These are phyloP conservation scores for Telmatherina bonti DNA, from an alignment of 2,797 vertebrate species.

Conservation along the genomic window DNA sequence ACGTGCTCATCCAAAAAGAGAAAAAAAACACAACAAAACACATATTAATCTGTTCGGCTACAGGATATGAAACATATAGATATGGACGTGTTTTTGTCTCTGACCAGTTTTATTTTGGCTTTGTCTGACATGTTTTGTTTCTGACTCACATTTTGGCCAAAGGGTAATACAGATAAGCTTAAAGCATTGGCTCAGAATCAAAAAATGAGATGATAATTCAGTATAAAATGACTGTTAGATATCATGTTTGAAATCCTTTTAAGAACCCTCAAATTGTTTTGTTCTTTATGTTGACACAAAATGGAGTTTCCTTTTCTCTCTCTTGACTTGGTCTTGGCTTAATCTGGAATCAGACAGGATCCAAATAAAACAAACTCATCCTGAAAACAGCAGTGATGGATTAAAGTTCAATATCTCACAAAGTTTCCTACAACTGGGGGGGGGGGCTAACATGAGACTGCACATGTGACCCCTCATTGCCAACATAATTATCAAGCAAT, in stretches of 20 bases:
- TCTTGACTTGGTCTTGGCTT: not conserved
- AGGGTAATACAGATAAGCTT: conserved; percentile 21
- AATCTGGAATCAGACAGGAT: not conserved
- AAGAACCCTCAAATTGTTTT: not conserved
- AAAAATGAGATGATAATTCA: not conserved
- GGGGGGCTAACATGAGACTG: accelerated
- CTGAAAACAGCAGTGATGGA: conserved; percentile 16
- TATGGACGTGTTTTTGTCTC: conserved; percentile 20
- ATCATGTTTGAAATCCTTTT: conserved; percentile 9
- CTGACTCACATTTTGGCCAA: conserved; percentile 15
- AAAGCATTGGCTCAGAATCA: conserved; percentile 17
- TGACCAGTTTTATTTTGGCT: conserved; percentile 13
- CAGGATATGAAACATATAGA: not conserved
- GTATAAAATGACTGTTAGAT: not conserved
- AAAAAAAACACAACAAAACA: not conserved
- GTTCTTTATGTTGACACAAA: conserved; percentile 20
- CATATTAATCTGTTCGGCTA: not conserved
- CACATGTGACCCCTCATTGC: not conserved
- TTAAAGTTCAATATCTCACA: conserved; percentile 3
- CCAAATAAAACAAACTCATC: conserved; percentile 7
- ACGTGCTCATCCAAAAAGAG: not conserved
- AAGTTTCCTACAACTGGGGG: not conserved
- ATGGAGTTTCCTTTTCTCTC: not conserved
- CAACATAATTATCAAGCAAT: not conserved
- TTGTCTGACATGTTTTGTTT: conserved; percentile 19